Evolutionary conservation across 2,888 invertebrate genomes (phyloP), one percentile per base, ranked within the genome.

Genomic region (Eupithecia inturbata): DNA sequence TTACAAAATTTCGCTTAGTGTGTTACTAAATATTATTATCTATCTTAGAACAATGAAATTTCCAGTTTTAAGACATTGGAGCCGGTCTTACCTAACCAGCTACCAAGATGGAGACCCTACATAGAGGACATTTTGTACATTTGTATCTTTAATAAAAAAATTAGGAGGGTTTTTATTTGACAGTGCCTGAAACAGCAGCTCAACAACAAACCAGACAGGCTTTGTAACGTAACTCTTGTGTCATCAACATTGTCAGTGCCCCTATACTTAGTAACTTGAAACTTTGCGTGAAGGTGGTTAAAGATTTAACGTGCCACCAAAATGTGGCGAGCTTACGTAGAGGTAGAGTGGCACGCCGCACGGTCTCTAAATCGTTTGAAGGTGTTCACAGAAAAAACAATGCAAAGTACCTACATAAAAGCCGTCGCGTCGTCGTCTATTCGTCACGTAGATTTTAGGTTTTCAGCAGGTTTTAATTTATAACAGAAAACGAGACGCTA

Each of bases 151-250:
- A 49, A 22, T 49, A 57, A 39, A 26, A n/a, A 36, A 70, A 63
- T 63, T 45, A 22, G 45, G 33, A 53, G 28, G 66, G 70, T 77
- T 68, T 80, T 80, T 12, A 57, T 26, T 57, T 22, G 26, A 60
- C 31, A 62, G 62, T 31, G 28, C 10, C 16, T 3, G 19, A 7
- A 22, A 22, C n/a, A 49, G n/a, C 22, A 22, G n/a, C 22, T 53
- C 22, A 53, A n/a, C 22, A 10, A 53, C 53, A 22, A 53, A 53
- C 22, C 22, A 53, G n/a, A 53, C 45, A n/a, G n/a, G n/a, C n/a
- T n/a, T 45, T 22, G 10, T 4, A 49, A 49, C 9, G 49, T 49
- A 49, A 45, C 19, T 7, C 45, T 45, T 45, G 45, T n/a, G 45
- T n/a, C 45, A 45, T n/a, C n/a, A n/a, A 45, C n/a, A n/a, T 45